Percentiles rank a stretch among this genome's conserved stretches.
These are phyloP conservation scores for Furcifer pardalis DNA, from an alignment of 2,797 vertebrate genomes.

Conservation along the genomic window DNA sequence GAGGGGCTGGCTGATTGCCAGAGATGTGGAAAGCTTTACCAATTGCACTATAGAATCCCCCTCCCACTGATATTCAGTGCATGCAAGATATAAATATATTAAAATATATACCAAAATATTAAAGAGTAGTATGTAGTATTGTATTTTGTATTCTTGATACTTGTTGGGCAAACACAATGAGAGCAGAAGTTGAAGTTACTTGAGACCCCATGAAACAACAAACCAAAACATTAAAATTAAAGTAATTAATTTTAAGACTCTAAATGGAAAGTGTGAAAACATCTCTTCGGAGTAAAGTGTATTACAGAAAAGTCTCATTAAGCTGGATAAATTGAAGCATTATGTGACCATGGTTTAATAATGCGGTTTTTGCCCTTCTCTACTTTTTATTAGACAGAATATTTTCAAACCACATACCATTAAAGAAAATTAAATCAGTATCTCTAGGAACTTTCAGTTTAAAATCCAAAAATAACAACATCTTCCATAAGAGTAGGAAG, in stretches of 20 bases:
- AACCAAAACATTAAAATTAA: constrained; percentile 27
- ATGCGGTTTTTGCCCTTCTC: not conserved
- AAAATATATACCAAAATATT: too few relatives aligned
- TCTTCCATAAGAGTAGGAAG: not conserved
- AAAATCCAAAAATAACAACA: constrained; percentile 6
- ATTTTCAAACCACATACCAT: constrained; percentile 13
- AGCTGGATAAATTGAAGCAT: constrained; percentile 10
- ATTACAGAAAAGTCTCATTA: constrained; percentile 30
- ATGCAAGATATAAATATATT: too few relatives aligned
- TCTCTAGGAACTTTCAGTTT: constrained; percentile 16
- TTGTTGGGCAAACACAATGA: not conserved
- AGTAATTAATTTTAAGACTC: constrained; percentile 23
- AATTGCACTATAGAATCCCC: too few relatives aligned
- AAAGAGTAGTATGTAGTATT: not conserved
- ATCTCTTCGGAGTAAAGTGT: constrained; percentile 17
- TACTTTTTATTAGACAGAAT: constrained; percentile 3
- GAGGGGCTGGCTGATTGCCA: too few relatives aligned
- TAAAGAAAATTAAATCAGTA: constrained; percentile 12
- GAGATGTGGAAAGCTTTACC: too few relatives aligned
- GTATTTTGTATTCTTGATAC: not conserved
- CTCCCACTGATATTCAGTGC: too few relatives aligned
- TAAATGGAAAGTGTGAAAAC: constrained; percentile 13
- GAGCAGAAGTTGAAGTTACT: not conserved
- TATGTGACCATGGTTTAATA: constrained; percentile 21
- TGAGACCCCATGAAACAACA: constrained; percentile 12